Evolutionary conservation across 2,113 vertebrate genomes (phyloP), one percentile per base, ranked within the genome.

Genomic region (Nothocercus julius): DNA sequence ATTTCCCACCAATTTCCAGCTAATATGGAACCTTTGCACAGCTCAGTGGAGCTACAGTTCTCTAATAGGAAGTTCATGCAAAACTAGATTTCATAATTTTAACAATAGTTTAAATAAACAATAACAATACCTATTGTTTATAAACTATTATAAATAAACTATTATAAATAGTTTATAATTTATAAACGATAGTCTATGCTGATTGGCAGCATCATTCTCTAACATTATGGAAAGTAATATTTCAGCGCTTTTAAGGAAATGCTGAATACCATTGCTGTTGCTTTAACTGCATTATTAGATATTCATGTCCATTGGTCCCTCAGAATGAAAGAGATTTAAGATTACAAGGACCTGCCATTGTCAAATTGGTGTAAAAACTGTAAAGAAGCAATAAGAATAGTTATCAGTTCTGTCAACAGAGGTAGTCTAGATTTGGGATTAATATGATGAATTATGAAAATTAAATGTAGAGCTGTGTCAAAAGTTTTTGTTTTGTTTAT

Each of bases 171-270:
- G 36, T 36, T 36, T 36, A 36, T 36, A 36, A 36, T 36, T 36
- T 36, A 36, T 36, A 36, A 89, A n/a, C 20, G 87, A 32, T 80
- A 62, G 49, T 38, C 85, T 82, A 38, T 67, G 72, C 51, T 85
- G 45, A 89, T 85, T 42, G 90, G 67, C 40, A 91, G 20, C 70
- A 80, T 72, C 83, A 85, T 95, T 85, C 91, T 61, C 24, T 72
- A 38, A 82, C 61, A 34, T 12, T 56, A 32, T 59, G 18, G 53
- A 87, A 86, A 91, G 51, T 34, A 83, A 40, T 2, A 8, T n/a
- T 30, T 94, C 85, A 95, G 72, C 87, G 81, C 34, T 85, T 95
- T 91, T 67, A 83, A 80, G 85, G 56, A 95, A 95, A 70, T 80
- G 54, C 72, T 87, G 72, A 91, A 67, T 19, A 67, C 28, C 7